Conservation (phyloP, 2,113 vertebrate species). For the Lathamus discolor region DNA sequence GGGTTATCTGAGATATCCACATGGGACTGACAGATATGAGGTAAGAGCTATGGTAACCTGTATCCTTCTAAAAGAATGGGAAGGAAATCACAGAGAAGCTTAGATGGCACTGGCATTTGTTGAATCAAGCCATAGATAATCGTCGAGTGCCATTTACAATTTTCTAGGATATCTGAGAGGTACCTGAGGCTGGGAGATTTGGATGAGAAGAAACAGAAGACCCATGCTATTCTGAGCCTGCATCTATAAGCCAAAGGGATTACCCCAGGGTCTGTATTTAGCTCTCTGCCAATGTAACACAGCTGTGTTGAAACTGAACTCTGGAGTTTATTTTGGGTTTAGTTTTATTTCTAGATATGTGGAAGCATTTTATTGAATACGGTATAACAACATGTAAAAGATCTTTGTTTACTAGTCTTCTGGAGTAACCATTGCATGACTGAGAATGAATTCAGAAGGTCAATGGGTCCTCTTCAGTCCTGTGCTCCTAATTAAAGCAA, state of each 20-base stretch:
- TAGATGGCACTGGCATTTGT: neutral
- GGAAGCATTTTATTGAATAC: neutral
- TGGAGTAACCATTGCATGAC: neutral
- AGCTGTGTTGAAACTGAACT: neutral
- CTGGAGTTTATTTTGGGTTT: neutral
- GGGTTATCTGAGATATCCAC: neutral
- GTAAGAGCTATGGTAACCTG: neutral
- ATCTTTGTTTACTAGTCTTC: neutral
- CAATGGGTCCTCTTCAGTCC: neutral
- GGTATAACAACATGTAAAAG: neutral
- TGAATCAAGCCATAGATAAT: neutral
- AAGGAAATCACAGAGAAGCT: neutral
- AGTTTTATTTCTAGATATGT: neutral
- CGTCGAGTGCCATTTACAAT: neutral
- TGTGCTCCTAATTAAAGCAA: neutral
- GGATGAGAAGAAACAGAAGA: neutral
- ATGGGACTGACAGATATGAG: neutral
- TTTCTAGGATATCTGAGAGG: neutral
- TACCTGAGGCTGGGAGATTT: neutral
- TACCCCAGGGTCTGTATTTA: neutral
- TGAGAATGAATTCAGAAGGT: neutral
- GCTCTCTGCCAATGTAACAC: neutral
- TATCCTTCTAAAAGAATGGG: neutral
- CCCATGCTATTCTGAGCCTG: fast-evolving
- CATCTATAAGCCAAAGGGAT: neutral